These are phyloP conservation scores for Saccostrea echinata DNA, from an alignment of 1,140 invertebrate genomes.

Conservation along the genomic window DNA sequence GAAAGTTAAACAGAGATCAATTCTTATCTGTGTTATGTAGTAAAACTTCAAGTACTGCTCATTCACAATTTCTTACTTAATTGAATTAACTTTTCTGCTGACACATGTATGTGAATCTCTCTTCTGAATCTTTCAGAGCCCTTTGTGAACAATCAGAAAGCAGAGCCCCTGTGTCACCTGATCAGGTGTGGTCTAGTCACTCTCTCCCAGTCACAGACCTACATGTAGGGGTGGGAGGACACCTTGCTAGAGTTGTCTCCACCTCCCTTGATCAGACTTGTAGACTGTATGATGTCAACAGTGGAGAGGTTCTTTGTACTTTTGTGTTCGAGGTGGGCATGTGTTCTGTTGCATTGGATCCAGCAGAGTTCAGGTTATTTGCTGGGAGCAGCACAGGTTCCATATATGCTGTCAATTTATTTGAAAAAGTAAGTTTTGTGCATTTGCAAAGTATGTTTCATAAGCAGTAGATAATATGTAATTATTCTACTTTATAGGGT, in stretches of 20 bases:
- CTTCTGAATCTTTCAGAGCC: constrained; percentile 19
- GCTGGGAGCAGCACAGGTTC: constrained; percentile 87
- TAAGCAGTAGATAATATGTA: background rate
- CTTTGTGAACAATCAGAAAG: constrained; percentile 45
- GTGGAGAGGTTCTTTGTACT: constrained; percentile 86
- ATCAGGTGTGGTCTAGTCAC: constrained; percentile 70
- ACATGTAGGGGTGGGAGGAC: constrained; percentile 81
- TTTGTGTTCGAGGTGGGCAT: constrained; percentile 88
- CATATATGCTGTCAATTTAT: constrained; percentile 86
- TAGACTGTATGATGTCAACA: constrained; percentile 86
- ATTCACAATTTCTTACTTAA: background rate
- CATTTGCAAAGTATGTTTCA: background rate
- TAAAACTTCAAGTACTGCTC: no score
- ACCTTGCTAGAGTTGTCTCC: constrained; percentile 86
- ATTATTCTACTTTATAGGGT: background rate
- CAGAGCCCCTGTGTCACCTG: constrained; percentile 54
- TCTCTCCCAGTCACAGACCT: constrained; percentile 89
- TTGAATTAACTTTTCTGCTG: background rate
- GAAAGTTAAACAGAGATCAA: no score
- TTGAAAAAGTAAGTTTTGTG: constrained; percentile 75
- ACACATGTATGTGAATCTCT: background rate
- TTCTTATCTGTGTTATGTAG: no score
- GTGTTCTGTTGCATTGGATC: constrained; percentile 86
- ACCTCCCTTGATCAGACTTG: constrained; percentile 90
- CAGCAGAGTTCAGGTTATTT: constrained; percentile 86